Percentiles rank a stretch among this genome's conserved stretches.
Conservation (phyloP, 2,113 vertebrate species). For the Prietella phreatophila region DNA sequence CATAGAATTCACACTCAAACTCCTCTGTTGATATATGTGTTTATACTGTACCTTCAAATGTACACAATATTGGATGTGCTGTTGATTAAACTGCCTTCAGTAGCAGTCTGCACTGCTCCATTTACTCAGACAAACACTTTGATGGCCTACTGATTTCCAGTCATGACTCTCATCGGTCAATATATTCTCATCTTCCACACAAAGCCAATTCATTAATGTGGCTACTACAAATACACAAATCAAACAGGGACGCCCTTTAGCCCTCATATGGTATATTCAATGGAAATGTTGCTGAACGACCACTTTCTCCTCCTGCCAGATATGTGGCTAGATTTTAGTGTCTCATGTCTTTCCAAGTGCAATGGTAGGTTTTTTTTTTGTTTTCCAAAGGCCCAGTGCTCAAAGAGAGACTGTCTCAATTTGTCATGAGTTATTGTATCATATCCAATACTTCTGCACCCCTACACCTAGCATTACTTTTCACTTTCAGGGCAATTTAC, state of each 20-base stretch:
- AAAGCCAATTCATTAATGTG: constrained; percentile 22
- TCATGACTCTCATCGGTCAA: constrained; percentile 7
- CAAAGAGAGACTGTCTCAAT: neutral
- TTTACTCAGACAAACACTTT: constrained; percentile 14
- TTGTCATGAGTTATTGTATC: neutral
- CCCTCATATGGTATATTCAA: constrained; percentile 23
- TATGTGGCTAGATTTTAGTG: constrained; percentile 24
- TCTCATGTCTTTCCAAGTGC: constrained; percentile 26
- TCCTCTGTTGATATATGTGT: neutral
- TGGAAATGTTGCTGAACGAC: constrained; percentile 29
- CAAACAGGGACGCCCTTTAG: constrained; percentile 31
- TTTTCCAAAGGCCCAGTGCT: neutral
- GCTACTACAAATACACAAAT: constrained; percentile 21
- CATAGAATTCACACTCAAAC: too few species aligned
- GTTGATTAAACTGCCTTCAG: neutral
- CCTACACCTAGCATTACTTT: neutral
- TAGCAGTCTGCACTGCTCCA: neutral
- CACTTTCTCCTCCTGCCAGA: constrained; percentile 24
- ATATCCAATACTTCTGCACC: neutral
- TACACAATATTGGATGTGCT: neutral
- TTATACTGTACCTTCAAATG: neutral
- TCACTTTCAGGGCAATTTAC: neutral
- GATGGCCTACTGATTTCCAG: constrained; percentile 13
- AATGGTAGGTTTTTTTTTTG: neutral
- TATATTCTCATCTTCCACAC: constrained; percentile 1